phyloP scores from a whole-genome alignment of 2,797 vertebrate species.

The Pogonophryne albipinna region DNA sequence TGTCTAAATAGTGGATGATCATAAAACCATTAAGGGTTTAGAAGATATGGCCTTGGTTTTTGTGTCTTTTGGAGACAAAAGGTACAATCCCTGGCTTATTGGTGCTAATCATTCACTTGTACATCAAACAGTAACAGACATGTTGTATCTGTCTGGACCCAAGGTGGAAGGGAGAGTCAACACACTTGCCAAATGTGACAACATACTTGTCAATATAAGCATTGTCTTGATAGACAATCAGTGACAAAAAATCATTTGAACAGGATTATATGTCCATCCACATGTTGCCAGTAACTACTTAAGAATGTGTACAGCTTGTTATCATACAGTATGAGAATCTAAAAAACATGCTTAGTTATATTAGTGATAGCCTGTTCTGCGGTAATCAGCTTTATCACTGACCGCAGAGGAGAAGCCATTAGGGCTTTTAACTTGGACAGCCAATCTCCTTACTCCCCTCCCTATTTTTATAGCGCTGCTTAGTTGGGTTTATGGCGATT shows the following conservation, averaged over 20 bases:
- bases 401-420: neutral
- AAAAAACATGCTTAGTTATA: neutral
- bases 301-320: neutral
- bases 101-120: slow-evolving; percentile 71
- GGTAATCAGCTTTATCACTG: neutral
- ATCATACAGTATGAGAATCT: neutral
- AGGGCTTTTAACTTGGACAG: slow-evolving; percentile 9
- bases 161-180: slow-evolving; percentile 28
- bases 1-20: neutral
- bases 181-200: slow-evolving; percentile 13
- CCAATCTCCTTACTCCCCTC: slow-evolving; percentile 10
- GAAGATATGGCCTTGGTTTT: neutral
- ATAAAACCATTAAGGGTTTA: slow-evolving; percentile 2
- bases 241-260: neutral
- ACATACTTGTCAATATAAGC: neutral
- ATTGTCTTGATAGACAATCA: neutral
- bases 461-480: slow-evolving; percentile 36
- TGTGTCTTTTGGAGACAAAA: slow-evolving; percentile 34
- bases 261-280: neutral
- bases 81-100: slow-evolving; percentile 43
- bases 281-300: too few relatives aligned
- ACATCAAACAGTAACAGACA: slow-evolving; percentile 67
- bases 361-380: neutral
- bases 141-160: slow-evolving; percentile 14
- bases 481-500: slow-evolving; percentile 56